Evolutionary conservation across 2,797 vertebrate species (phyloP).

Genomic region (Etheostoma nigrum): DNA sequence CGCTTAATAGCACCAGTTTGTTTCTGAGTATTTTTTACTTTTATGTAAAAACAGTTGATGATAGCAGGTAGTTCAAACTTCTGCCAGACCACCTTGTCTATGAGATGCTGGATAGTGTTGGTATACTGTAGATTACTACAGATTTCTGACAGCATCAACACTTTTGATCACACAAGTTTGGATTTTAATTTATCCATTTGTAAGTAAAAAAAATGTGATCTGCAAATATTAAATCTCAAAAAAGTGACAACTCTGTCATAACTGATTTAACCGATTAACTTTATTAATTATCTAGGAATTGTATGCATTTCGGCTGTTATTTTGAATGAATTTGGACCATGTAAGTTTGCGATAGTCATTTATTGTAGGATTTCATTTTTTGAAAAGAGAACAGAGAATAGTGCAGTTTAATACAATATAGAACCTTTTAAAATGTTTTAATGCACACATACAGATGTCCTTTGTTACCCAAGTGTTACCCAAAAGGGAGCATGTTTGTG

Average conservation of each 20-base stretch:
- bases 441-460: neutral
- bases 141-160: neutral
- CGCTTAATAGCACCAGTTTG: neutral
- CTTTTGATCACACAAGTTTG: no score
- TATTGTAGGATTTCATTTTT: neutral
- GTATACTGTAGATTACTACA: neutral
- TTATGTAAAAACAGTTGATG: neutral
- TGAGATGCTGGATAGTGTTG: neutral
- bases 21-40: neutral
- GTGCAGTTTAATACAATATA: neutral
- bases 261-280: no score
- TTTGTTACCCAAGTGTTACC: neutral
- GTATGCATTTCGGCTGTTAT: neutral
- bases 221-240: no score
- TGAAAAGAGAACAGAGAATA: neutral
- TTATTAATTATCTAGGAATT: no score
- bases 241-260: neutral
- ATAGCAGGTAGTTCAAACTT: neutral
- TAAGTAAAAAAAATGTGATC: no score
- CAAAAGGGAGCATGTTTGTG: slow-evolving; percentile 1
- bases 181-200: neutral
- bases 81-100: neutral
- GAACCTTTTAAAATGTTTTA: neutral
- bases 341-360: neutral
- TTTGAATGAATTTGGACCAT: neutral